phyloP scores from a whole-genome alignment of 2,113 vertebrate genomes.

The Calypte anna region DNA sequence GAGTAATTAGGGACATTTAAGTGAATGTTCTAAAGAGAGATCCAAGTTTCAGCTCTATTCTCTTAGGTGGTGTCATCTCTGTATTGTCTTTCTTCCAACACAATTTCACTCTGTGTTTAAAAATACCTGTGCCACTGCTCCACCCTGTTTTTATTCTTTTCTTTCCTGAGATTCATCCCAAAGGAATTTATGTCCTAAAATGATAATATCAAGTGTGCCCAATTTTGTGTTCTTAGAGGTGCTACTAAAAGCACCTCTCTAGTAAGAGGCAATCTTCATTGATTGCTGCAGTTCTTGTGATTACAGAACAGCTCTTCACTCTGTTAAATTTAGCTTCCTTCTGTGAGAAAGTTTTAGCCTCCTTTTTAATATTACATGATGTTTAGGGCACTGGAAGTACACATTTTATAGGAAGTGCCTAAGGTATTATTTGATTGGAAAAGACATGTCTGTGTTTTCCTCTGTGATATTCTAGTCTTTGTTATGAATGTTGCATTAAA shows the following conservation, averaged over 20 bases:
- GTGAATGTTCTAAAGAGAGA: neutral
- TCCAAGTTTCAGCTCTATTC: neutral
- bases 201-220: neutral
- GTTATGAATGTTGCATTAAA: conserved; percentile 28
- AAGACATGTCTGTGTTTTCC: conserved; percentile 29
- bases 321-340: conserved; percentile 35
- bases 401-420: conserved; percentile 33
- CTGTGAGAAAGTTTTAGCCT: conserved; percentile 23
- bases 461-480: conserved; percentile 31
- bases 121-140: neutral
- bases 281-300: conserved; percentile 44
- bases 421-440: conserved; percentile 25
- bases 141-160: neutral
- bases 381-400: conserved; percentile 14
- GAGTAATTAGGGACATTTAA: neutral
- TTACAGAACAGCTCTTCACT: conserved; percentile 35
- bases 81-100: neutral
- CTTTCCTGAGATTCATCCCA: neutral
- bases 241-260: conserved; percentile 13
- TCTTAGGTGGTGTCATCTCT: neutral
- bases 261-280: conserved; percentile 50
- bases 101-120: neutral
- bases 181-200: conserved; percentile 15
- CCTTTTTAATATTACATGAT: conserved; percentile 49
- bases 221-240: conserved; percentile 18